Percentiles rank a stretch among this genome's conserved stretches.
Evolutionary conservation across 1,140 invertebrate species (phyloP).

Genomic region (Meteorus sp.): DNA sequence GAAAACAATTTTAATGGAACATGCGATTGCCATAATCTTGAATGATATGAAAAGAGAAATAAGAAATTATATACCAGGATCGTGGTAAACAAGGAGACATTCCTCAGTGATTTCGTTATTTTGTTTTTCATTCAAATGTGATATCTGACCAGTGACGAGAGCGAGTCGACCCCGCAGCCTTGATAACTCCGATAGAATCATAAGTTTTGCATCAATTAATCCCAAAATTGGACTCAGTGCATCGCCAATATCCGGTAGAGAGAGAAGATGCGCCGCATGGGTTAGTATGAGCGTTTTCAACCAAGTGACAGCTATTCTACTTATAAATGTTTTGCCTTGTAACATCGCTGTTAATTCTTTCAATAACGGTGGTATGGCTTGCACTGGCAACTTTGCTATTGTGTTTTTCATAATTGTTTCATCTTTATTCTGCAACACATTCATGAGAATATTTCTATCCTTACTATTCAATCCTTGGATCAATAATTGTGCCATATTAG

Average conservation of each 20-base stretch:
- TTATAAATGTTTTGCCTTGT: conserved; percentile 63
- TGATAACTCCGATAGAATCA: conserved; percentile 59
- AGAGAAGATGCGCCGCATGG: conserved; percentile 66
- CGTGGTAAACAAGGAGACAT: conserved; percentile 61
- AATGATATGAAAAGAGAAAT: background rate
- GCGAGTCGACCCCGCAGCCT: conserved; percentile 64
- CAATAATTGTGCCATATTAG: conserved; percentile 73
- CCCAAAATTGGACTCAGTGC: conserved; percentile 63
- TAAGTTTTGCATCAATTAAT: conserved; percentile 63
- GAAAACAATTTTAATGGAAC: conserved; percentile 5
- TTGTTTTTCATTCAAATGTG: conserved; percentile 47
- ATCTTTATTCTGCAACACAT: conserved; percentile 62
- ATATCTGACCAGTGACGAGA: conserved; percentile 62
- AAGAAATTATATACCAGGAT: conserved; percentile 56
- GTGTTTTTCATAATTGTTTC: conserved; percentile 65
- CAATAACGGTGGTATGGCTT: conserved; percentile 64
- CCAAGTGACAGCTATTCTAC: conserved; percentile 65
- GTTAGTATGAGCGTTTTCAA: conserved; percentile 58
- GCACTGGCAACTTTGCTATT: conserved; percentile 64
- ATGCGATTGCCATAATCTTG: conserved; percentile 2
- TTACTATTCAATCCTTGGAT: conserved; percentile 79
- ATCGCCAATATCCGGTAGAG: conserved; percentile 61
- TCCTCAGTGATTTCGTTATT: conserved; percentile 54
- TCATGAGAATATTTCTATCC: conserved; percentile 66
- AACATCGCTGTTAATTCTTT: conserved; percentile 65